phyloP scores from a whole-genome alignment of 2,113 vertebrate species.

The Marmota monax region DNA sequence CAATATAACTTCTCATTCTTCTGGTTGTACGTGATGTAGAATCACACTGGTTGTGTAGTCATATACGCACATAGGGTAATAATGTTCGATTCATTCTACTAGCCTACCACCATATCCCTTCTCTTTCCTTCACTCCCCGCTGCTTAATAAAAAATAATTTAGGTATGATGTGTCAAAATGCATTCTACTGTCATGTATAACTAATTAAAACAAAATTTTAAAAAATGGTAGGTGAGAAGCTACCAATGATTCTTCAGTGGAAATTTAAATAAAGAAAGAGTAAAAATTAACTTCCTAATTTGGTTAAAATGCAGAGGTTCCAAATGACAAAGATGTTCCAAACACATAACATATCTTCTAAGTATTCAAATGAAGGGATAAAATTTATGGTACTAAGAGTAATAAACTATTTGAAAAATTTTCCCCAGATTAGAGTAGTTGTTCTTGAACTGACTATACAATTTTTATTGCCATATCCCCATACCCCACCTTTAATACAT shows the following conservation, averaged over 20 bases:
- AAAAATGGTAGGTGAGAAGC: background rate
- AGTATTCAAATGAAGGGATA: conserved; percentile 17
- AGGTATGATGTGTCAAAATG: too few relatives aligned
- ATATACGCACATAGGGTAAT: too few relatives aligned
- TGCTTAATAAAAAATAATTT: too few relatives aligned
- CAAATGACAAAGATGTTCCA: background rate
- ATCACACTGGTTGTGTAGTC: too few relatives aligned
- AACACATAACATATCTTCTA: background rate
- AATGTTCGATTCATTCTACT: too few relatives aligned
- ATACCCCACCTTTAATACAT: background rate
- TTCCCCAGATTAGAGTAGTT: background rate
- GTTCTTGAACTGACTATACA: background rate
- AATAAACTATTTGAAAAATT: conserved; percentile 23
- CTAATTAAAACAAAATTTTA: too few relatives aligned
- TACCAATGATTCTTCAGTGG: background rate
- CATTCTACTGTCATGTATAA: too few relatives aligned
- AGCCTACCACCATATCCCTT: too few relatives aligned
- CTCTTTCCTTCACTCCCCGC: too few relatives aligned
- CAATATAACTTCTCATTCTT: too few relatives aligned
- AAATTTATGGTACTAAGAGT: background rate
- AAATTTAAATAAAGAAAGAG: background rate
- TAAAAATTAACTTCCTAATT: background rate
- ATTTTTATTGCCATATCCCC: background rate
- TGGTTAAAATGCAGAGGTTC: background rate
- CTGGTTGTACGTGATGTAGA: too few relatives aligned